A percentile compares a stretch with the other conserved stretches of the same genome.
phyloP scores from a whole-genome alignment of 1,140 invertebrate genomes.

The Gryllus bimaculatus region DNA sequence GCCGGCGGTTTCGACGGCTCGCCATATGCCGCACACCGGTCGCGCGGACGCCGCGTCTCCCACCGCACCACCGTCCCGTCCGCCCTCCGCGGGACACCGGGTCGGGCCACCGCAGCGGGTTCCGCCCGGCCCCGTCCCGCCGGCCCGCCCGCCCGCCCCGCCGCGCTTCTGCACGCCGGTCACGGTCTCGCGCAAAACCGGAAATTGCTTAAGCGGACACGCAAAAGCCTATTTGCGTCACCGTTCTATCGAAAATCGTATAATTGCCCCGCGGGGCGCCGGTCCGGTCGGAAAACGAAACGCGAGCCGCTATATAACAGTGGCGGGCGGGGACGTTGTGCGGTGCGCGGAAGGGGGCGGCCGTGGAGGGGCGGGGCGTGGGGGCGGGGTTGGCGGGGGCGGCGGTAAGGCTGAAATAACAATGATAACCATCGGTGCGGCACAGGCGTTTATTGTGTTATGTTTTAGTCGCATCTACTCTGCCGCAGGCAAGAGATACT shows the following conservation, averaged over 20 bases:
- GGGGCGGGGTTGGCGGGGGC: too few species aligned
- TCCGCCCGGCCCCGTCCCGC: not conserved
- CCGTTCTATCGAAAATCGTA: not conserved
- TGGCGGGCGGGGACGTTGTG: not conserved
- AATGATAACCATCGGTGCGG: not conserved
- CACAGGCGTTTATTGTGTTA: not conserved
- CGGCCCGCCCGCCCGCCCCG: too few species aligned
- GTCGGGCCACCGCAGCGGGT: not conserved
- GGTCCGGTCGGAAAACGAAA: not conserved
- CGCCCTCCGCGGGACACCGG: too few species aligned
- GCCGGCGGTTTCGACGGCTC: not conserved
- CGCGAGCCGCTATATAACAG: not conserved
- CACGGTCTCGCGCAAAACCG: not conserved
- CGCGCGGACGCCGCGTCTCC: too few species aligned
- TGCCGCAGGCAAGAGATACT: not conserved
- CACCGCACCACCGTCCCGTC: not conserved
- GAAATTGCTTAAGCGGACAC: slow-evolving; percentile 3
- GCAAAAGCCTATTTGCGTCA: not conserved
- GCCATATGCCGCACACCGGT: not conserved
- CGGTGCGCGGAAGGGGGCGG: too few species aligned
- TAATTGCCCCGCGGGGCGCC: not conserved
- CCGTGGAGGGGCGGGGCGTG: too few species aligned
- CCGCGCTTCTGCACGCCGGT: not conserved
- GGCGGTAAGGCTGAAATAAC: not conserved
- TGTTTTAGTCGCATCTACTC: not conserved